phyloP scores from a whole-genome alignment of 2,888 invertebrate genomes.

The Brenthis ino region DNA sequence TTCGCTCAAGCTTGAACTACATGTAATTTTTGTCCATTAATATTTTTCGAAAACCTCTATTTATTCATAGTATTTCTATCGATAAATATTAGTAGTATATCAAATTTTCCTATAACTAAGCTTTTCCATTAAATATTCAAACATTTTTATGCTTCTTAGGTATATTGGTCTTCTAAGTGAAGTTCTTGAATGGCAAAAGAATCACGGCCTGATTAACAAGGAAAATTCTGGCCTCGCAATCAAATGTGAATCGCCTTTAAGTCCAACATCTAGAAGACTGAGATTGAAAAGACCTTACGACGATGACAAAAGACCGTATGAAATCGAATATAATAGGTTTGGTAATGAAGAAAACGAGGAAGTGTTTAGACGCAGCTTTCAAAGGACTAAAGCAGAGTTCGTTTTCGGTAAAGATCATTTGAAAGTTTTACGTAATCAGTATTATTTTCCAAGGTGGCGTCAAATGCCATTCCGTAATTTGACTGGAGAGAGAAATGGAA shows the following conservation, averaged over 20 bases:
- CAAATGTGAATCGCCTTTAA: constrained; percentile 79
- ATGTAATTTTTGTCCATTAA: too few species aligned
- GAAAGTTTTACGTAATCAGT: constrained; percentile 65
- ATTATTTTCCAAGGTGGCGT: constrained; percentile 69
- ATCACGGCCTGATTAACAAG: constrained; percentile 70
- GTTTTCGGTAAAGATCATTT: constrained; percentile 68
- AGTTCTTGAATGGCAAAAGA: constrained; percentile 94
- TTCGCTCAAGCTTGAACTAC: too few species aligned
- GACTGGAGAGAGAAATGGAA: constrained; percentile 82
- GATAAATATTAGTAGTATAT: too few species aligned
- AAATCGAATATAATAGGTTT: constrained; percentile 55
- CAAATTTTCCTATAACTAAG: neutral
- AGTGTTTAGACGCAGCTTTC: constrained; percentile 46
- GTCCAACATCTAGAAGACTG: constrained; percentile 61
- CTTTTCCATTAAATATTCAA: neutral
- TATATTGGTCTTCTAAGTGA: constrained; percentile 94
- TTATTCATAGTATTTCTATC: too few species aligned
- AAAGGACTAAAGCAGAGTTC: constrained; percentile 58
- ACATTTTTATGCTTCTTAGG: constrained; percentile 60
- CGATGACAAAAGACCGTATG: constrained; percentile 61
- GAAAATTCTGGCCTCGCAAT: constrained; percentile 74
- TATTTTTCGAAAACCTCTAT: too few species aligned
- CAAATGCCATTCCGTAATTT: constrained; percentile 74
- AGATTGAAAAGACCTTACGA: constrained; percentile 66
- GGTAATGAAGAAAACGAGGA: constrained; percentile 75